A percentile compares a stretch with the other conserved stretches of the same genome.
phyloP scores from a whole-genome alignment of 2,113 vertebrate genomes.

The Microcebus tavaratra region DNA sequence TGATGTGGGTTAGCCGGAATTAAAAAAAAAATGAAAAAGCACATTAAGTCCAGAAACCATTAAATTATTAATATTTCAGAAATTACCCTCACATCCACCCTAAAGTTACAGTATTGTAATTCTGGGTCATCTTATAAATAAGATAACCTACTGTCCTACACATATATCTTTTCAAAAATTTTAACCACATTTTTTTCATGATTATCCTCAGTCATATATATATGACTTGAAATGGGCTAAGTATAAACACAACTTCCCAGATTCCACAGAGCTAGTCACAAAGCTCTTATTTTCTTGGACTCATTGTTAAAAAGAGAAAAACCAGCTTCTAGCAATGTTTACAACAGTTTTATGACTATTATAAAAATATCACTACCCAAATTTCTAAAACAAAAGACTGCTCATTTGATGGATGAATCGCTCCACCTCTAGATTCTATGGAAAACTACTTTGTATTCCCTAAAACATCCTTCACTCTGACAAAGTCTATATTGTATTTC shows the following conservation, averaged over 20 bases:
- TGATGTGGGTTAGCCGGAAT: not conserved
- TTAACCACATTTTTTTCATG: slow-evolving; percentile 28
- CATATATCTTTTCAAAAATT: not conserved
- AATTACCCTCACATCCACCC: not conserved
- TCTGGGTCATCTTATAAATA: not conserved
- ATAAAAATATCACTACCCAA: not conserved
- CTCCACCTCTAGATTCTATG: slow-evolving; percentile 9
- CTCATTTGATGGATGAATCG: not conserved
- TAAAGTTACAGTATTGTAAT: not conserved
- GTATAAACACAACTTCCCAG: not conserved
- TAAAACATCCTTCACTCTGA: not conserved
- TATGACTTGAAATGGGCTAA: not conserved
- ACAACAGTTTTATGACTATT: slow-evolving; percentile 8
- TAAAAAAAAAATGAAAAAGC: not conserved
- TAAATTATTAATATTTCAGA: not conserved
- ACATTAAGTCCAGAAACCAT: not conserved
- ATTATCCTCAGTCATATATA: not conserved
- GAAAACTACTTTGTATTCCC: not conserved
- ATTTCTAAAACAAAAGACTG: not conserved
- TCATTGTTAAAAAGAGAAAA: slow-evolving; percentile 43
- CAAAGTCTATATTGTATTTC: not conserved
- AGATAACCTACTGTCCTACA: not conserved
- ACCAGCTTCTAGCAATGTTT: slow-evolving; percentile 9
- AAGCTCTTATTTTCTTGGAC: not conserved
- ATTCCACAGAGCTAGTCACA: not conserved